A percentile compares a stretch with the other conserved stretches of the same genome.
Evolutionary conservation across 2,888 invertebrate species (phyloP).

Genomic region (Tachystola acroxantha): DNA sequence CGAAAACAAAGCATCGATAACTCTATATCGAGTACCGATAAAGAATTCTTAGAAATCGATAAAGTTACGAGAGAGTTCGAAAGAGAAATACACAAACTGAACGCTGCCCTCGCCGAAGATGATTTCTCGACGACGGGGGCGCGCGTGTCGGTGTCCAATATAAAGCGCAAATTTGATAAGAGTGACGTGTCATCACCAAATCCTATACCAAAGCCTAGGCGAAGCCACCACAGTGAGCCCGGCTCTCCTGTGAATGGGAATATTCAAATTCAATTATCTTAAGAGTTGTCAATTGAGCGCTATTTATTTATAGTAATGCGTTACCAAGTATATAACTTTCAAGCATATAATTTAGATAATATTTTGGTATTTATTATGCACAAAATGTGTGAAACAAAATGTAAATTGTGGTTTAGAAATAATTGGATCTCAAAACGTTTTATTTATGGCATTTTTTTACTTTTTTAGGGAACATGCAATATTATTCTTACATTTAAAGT

Average conservation of each 20-base stretch:
- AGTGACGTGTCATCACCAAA: conserved; percentile 68
- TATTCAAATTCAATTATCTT: conserved; percentile 7
- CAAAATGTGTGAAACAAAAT: conserved; percentile 11
- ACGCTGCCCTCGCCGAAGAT: conserved; percentile 68
- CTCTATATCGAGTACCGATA: conserved; percentile 64
- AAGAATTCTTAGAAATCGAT: conserved; percentile 69
- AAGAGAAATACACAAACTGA: conserved; percentile 66
- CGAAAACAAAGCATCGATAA: conserved; percentile 61
- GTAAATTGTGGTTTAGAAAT: conserved; percentile 18
- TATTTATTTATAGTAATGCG: neutral
- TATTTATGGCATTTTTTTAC: neutral
- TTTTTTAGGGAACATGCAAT: conserved; percentile 20
- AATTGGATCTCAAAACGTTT: conserved; percentile 13
- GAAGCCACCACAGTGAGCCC: conserved; percentile 61
- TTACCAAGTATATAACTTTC: neutral
- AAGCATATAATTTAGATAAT: conserved; percentile 1
- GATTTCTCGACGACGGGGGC: conserved; percentile 43
- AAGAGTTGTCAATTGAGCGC: conserved; percentile 5
- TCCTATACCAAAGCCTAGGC: conserved; percentile 78
- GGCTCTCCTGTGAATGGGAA: conserved; percentile 22
- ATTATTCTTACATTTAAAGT: conserved; percentile 2
- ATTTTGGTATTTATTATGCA: neutral
- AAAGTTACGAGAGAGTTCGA: conserved; percentile 64
- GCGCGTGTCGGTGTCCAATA: conserved; percentile 61
- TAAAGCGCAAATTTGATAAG: conserved; percentile 74